Percentiles rank a stretch among this genome's conserved stretches.
These are phyloP conservation scores for Bradypodion ventrale DNA, from an alignment of 2,797 vertebrate genomes.

Conservation along the genomic window DNA sequence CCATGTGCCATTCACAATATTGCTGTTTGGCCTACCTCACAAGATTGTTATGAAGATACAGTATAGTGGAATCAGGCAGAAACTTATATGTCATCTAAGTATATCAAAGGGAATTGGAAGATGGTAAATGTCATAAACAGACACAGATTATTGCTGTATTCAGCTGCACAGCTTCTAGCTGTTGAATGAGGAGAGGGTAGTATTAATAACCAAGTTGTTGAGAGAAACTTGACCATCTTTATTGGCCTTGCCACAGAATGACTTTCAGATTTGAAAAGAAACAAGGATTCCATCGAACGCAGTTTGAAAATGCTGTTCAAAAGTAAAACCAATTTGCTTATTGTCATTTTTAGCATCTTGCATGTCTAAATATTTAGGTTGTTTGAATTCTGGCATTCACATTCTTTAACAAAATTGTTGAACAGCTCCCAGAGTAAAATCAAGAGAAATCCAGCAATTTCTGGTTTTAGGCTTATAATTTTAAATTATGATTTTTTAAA, in stretches of 20 bases:
- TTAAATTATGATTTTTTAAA: no score
- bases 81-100: background rate
- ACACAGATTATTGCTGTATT: background rate
- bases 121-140: background rate
- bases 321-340: no score
- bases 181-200: background rate
- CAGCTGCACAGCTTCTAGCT: background rate
- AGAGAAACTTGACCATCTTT: background rate
- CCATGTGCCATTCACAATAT: background rate
- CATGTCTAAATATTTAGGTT: no score
- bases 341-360: no score
- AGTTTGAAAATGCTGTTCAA: background rate
- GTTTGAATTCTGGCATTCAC: no score
- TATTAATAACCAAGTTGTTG: background rate
- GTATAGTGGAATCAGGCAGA: background rate
- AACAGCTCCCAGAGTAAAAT: no score
- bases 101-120: background rate
- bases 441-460: no score
- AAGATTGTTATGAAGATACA: constrained; percentile 20
- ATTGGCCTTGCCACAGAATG: background rate
- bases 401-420: no score
- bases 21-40: background rate
- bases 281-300: background rate
- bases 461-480: no score
- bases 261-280: background rate